Percentiles rank a stretch among this genome's conserved stretches.
phyloP scores from a whole-genome alignment of 2,113 vertebrate genomes.

The Hemiscyllium ocellatum region DNA sequence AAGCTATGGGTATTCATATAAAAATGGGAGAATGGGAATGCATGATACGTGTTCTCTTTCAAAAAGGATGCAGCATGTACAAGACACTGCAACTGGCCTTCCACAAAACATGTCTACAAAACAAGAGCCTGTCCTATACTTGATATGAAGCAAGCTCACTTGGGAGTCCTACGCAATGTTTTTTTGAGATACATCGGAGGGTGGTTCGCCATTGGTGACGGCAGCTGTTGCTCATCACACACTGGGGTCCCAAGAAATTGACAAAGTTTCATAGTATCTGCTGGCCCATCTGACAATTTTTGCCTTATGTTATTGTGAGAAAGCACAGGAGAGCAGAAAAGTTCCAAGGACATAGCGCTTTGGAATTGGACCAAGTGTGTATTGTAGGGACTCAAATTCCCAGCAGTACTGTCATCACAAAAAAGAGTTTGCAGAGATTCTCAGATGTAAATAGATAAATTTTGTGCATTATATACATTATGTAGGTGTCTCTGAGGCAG shows the following conservation, averaged over 20 bases:
- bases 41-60: background rate
- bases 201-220: background rate
- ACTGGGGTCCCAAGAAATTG: background rate
- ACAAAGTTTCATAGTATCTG: background rate
- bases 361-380: background rate
- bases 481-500: background rate
- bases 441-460: background rate
- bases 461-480: conserved; percentile 18
- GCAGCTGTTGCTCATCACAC: background rate
- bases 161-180: background rate
- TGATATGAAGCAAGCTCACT: background rate
- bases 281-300: background rate
- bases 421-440: background rate
- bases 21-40: background rate
- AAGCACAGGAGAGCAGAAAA: background rate
- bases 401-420: no score
- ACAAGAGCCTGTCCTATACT: background rate
- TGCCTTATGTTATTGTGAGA: background rate
- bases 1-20: background rate
- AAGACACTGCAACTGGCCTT: background rate
- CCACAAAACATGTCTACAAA: background rate
- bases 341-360: background rate
- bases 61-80: background rate
- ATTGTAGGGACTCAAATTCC: no score
- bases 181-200: background rate